phyloP scores from a whole-genome alignment of 2,797 vertebrate species.

The Mormyrops attenuatus region DNA sequence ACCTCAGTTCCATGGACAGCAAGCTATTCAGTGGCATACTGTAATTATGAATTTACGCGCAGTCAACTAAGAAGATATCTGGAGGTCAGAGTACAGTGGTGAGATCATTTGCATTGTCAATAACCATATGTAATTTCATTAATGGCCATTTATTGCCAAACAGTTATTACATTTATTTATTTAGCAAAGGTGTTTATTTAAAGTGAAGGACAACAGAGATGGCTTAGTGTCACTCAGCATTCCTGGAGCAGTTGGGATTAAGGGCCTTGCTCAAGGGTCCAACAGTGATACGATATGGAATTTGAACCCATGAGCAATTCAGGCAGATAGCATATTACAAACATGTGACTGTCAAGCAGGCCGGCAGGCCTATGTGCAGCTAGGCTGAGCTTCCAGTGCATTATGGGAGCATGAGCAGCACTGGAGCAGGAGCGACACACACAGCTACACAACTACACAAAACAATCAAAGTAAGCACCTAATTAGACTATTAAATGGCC shows the following conservation, averaged over 20 bases:
- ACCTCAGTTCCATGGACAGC: not conserved
- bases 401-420: not conserved
- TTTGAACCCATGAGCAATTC: not conserved
- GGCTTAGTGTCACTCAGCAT: not conserved
- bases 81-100: conserved; percentile 28
- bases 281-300: not conserved
- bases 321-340: not conserved
- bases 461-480: not conserved
- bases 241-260: not conserved
- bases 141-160: conserved; percentile 18
- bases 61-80: conserved; percentile 25
- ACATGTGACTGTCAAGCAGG: not conserved
- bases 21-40: conserved; percentile 28
- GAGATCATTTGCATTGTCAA: conserved; percentile 24
- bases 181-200: not conserved
- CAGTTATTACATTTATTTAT: conserved; percentile 3
- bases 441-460: not conserved
- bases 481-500: not conserved
- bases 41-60: conserved; percentile 28
- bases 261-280: not conserved
- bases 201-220: not conserved
- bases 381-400: not conserved
- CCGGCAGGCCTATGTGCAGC: not conserved
- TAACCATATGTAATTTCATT: conserved; percentile 26
- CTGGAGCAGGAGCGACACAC: not conserved